Base-by-base conservation (phyloP, 2,113 vertebrate genomes). In the Sorex fumeus region DNA sequence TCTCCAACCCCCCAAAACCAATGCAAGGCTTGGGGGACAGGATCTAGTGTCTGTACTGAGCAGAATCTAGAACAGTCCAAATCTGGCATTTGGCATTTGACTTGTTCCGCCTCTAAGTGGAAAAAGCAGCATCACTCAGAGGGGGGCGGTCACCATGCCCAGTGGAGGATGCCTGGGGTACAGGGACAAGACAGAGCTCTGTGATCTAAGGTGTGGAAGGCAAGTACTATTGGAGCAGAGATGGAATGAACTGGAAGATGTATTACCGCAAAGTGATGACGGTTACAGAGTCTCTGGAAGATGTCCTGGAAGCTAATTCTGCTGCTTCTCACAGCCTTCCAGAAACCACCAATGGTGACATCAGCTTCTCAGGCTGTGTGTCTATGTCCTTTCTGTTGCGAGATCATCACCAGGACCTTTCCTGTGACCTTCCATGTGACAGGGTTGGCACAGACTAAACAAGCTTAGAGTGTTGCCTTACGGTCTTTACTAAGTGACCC, bases 281-380 rank as follows among this genome's bases (percentile, higher is more conserved):
- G 47, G 64, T 6, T 3, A 27, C 28, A 40, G 6, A 53, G 34
- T 21, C 75, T 82, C 19, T 50, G 23, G 43, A 78, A 75, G 70
- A 76, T 57, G 76, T 43, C 45, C 6, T 8, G 10, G 34, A 8
- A 27, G 32, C 32, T 81, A 43, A 66, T 47, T 70, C 72, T 45
- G 9, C 32, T 30, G 10, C 30, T 45, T 57, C 50, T 76, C 32
- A 28, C 15, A 70, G 76, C 23, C 64, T 88, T 87, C 83, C 34
- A 69, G 86, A 88, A 91, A 70, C n/a, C 32, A 93, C 16, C 32
- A 28, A 9, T 75, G 64, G 32, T 30, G 80, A 23, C 6, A 10
- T 32, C 8, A 53, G 66, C 30, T 28, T 71, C 66, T 74, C 3
- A 45, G 2, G 13, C 43, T 72, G 30, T 36, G 25, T 77, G 28